A percentile compares a stretch with the other conserved stretches of the same genome.
Conservation (phyloP, 2,797 vertebrate species). For the Netta rufina region DNA sequence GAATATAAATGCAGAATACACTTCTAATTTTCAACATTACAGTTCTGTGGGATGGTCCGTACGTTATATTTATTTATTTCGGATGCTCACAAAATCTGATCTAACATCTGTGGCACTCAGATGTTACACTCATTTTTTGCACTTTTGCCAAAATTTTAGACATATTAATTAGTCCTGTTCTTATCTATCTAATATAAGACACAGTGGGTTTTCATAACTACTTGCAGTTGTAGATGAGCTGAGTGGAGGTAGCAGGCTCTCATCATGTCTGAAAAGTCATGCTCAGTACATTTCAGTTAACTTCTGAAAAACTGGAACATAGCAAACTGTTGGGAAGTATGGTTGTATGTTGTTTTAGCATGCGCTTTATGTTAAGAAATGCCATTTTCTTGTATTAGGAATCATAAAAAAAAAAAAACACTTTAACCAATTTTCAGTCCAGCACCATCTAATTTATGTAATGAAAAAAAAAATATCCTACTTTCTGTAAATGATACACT, state of each 20-base stretch:
- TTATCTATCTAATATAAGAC: background rate
- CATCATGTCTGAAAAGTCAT: background rate
- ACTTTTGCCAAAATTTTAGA: background rate
- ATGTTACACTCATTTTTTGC: background rate
- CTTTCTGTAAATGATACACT: background rate
- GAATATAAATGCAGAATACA: background rate
- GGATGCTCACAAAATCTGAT: background rate
- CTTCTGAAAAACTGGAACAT: background rate
- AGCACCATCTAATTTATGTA: background rate
- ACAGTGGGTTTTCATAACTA: background rate
- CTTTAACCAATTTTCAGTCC: background rate
- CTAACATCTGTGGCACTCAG: background rate
- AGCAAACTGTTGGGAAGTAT: background rate
- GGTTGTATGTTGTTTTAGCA: background rate
- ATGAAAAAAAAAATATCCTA: background rate
- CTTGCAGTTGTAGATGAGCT: background rate
- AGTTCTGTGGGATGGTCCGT: background rate
- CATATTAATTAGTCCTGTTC: background rate
- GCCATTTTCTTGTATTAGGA: background rate
- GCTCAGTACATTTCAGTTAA: background rate
- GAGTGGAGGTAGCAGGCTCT: background rate
- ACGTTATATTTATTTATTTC: background rate
- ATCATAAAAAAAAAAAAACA: rapidly evolving
- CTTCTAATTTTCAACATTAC: background rate
- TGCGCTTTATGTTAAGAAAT: background rate